Evolutionary conservation across 2,797 vertebrate species (phyloP).

Genomic region (Pseudomugil tenellus): DNA sequence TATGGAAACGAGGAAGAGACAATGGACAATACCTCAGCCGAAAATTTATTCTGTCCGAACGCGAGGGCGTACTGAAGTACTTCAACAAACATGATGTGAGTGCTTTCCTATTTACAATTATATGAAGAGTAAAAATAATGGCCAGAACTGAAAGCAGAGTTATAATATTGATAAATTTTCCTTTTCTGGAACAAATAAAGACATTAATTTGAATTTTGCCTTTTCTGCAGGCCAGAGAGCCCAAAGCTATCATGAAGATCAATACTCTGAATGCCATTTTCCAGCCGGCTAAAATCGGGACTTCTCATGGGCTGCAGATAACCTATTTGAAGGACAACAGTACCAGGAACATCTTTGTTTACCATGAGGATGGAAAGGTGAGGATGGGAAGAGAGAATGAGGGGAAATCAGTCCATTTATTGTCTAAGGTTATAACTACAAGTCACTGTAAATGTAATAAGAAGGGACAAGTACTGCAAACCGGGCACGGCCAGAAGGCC

Average conservation of each 20-base stretch:
- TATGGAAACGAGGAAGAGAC: slow-evolving; percentile 96
- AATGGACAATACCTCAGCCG: slow-evolving; percentile 94
- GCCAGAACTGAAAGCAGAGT: background rate
- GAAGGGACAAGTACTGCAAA: no score
- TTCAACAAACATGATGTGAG: slow-evolving; percentile 48
- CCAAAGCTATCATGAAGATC: slow-evolving; percentile 94
- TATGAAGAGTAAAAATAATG: background rate
- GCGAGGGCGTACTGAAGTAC: slow-evolving; percentile 85
- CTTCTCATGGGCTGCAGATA: slow-evolving; percentile 91
- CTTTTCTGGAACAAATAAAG: no score
- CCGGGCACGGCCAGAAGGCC: no score
- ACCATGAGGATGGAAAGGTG: slow-evolving; percentile 97
- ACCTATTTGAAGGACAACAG: slow-evolving; percentile 97
- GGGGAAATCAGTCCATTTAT: background rate
- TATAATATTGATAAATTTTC: background rate
- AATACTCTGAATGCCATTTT: slow-evolving; percentile 92
- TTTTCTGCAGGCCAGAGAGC: slow-evolving; percentile 89
- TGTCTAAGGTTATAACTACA: background rate
- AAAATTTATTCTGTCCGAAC: slow-evolving; percentile 94
- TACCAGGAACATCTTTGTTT: slow-evolving; percentile 95
- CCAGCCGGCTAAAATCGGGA: slow-evolving; percentile 92
- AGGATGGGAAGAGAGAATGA: background rate
- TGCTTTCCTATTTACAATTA: slow-evolving; percentile 1
- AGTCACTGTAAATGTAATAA: background rate
- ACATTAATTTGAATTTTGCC: no score